These are phyloP conservation scores for cattle (Bos taurus) DNA, from an alignment of 2,113 vertebrate species.

Conservation along the genomic window DNA sequence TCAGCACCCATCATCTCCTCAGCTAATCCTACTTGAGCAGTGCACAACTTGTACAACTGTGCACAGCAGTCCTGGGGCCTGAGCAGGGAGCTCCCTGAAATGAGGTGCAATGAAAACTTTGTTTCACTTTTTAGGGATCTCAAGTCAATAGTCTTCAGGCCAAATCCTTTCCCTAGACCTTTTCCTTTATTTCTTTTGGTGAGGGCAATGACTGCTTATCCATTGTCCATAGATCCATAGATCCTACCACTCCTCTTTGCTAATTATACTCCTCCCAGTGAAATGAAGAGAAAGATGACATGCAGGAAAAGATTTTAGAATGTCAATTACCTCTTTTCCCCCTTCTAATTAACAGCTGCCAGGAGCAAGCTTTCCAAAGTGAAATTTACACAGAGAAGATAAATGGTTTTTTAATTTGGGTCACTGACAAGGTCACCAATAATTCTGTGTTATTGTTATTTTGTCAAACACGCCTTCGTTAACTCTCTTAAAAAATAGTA, in stretches of 20 bases:
- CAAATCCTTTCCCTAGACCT: not conserved
- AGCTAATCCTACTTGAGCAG: not conserved
- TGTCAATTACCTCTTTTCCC: not conserved
- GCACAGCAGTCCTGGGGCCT: not conserved
- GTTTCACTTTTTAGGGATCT: not conserved
- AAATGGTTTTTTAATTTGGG: slow-evolving; percentile 57
- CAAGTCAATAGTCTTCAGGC: not conserved
- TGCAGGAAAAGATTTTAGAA: not conserved
- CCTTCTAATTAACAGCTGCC: slow-evolving; percentile 57
- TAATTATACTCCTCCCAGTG: not conserved
- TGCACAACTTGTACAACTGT: not conserved
- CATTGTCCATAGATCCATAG: not conserved
- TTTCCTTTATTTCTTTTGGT: no score
- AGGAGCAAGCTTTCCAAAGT: slow-evolving; percentile 18
- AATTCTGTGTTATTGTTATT: not conserved
- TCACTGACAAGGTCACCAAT: slow-evolving; percentile 5
- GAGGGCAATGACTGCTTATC: not conserved
- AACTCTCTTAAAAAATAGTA: not conserved
- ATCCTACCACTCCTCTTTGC: rapidly evolving
- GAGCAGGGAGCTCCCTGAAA: not conserved
- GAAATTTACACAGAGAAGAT: slow-evolving; percentile 12
- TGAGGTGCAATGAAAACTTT: not conserved
- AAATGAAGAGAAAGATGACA: not conserved
- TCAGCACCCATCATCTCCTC: not conserved
- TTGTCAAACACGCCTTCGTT: not conserved